Conservation (phyloP, 2,888 invertebrate genomes). For the Agonum fuliginosum region DNA sequence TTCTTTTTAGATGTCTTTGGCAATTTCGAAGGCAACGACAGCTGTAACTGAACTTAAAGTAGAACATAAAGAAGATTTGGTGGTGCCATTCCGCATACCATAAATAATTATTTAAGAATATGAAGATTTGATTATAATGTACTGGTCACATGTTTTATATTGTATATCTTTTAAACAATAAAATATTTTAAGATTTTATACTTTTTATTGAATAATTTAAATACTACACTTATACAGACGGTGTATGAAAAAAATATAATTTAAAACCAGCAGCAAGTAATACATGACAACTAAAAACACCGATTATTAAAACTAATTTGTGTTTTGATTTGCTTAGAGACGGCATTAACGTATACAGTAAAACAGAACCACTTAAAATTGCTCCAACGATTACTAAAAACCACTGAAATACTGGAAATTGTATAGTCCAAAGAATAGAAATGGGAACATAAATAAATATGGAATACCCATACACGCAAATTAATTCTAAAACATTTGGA, state of each 20-base stretch:
- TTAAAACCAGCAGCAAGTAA: conserved; percentile 91
- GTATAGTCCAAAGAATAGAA: conserved; percentile 93
- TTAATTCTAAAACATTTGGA: conserved; percentile 87
- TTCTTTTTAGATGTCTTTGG: conserved; percentile 83
- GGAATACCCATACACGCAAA: conserved; percentile 97
- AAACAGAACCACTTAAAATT: conserved; percentile 88
- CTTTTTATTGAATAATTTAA: conserved; percentile 20
- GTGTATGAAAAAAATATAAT: conserved; percentile 85
- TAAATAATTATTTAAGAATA: conserved; percentile 69
- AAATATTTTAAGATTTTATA: conserved; percentile 51
- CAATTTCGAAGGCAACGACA: conserved; percentile 81
- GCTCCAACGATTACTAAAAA: conserved; percentile 87
- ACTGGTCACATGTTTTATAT: conserved; percentile 59
- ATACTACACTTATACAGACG: conserved; percentile 65
- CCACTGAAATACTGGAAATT: conserved; percentile 89
- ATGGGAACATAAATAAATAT: conserved; percentile 95
- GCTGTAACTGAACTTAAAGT: conserved; percentile 88
- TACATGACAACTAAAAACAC: conserved; percentile 86
- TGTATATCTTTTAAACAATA: conserved; percentile 59
- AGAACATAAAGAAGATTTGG: conserved; percentile 91
- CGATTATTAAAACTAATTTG: conserved; percentile 78
- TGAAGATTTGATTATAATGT: conserved; percentile 42
- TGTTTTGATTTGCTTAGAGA: conserved; percentile 81
- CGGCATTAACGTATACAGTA: conserved; percentile 88
- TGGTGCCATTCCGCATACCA: conserved; percentile 90